These are phyloP conservation scores for Ardeotis arabs DNA, from an alignment of 2,113 vertebrate genomes.

Conservation along the genomic window DNA sequence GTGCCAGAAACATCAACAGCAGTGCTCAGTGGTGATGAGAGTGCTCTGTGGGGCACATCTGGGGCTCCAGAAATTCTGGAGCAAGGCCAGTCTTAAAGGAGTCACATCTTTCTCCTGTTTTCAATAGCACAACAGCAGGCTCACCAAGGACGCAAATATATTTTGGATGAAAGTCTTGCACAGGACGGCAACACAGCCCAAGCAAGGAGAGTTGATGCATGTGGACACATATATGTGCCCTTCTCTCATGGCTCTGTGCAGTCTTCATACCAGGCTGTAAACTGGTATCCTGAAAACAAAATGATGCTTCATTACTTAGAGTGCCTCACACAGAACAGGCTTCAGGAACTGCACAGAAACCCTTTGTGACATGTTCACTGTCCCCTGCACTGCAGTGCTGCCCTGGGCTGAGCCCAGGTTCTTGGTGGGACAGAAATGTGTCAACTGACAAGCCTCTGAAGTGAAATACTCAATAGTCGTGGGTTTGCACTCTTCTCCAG, in stretches of 20 bases:
- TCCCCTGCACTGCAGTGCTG: not conserved
- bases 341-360: not conserved
- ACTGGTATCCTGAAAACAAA: not conserved
- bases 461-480: not conserved
- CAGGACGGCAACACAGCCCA: not conserved
- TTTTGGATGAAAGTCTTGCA: not conserved
- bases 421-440: not conserved
- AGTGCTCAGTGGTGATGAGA: not conserved
- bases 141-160: not conserved
- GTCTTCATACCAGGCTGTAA: not conserved
- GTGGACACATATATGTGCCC: too few species aligned
- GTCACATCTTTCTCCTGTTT: not conserved
- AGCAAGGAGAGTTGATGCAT: not conserved
- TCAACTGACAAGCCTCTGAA: not conserved
- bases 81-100: not conserved
- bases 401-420: not conserved
- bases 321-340: not conserved
- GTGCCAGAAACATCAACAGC: constrained; percentile 11
- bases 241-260: not conserved
- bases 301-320: not conserved
- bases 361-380: not conserved
- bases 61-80: constrained; percentile 34
- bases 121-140: not conserved
- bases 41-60: not conserved
- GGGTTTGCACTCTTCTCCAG: not conserved